Evolutionary conservation across 2,888 invertebrate species (phyloP).

Genomic region (Ctenicera cuprea): DNA sequence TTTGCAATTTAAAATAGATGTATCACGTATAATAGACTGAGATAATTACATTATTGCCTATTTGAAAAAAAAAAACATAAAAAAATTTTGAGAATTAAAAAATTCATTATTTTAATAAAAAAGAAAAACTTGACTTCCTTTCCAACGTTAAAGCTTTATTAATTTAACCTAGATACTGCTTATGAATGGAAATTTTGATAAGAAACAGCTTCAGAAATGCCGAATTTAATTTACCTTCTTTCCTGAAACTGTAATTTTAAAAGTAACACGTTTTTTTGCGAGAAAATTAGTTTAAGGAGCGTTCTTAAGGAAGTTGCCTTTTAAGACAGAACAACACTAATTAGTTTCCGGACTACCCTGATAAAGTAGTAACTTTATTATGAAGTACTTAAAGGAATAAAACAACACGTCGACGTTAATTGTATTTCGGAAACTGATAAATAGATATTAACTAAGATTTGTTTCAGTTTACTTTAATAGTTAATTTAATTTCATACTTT

Average conservation of each 20-base stretch:
- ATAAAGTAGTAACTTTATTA: slow-evolving; percentile 26
- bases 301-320: slow-evolving; percentile 12
- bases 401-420: slow-evolving; percentile 14
- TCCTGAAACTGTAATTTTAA: slow-evolving; percentile 2
- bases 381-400: slow-evolving; percentile 30
- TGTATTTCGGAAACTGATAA: neutral
- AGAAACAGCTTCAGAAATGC: neutral
- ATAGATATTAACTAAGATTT: neutral
- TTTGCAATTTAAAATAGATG: too few species aligned
- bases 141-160: too few species aligned
- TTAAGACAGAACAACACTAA: slow-evolving; percentile 22
- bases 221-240: neutral
- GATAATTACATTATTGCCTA: too few species aligned
- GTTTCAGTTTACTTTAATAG: too few species aligned
- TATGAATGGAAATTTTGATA: neutral
- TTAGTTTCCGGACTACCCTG: slow-evolving; percentile 21
- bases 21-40: too few species aligned
- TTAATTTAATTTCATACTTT: neutral
- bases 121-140: too few species aligned
- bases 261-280: neutral
- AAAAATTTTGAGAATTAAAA: too few species aligned
- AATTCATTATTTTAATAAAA: too few species aligned
- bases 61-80: too few species aligned
- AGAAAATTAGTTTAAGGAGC: slow-evolving; percentile 18
- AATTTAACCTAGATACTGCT: too few species aligned